Percentiles rank a stretch among this genome's conserved stretches.
phyloP scores from a whole-genome alignment of 2,797 vertebrate genomes.

The Notolabrus celidotus region DNA sequence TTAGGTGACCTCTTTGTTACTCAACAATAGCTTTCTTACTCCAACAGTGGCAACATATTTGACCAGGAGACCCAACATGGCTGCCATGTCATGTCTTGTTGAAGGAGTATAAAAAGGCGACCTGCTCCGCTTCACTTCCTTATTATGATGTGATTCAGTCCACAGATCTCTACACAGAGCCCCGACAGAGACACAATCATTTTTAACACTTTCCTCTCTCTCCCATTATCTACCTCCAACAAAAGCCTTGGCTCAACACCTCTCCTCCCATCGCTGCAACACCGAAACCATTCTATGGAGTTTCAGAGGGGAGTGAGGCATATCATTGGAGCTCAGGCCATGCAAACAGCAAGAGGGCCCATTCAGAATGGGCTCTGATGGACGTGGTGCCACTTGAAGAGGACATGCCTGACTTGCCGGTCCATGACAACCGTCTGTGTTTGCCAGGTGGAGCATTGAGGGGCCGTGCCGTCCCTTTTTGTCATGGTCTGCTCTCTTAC shows the following conservation, averaged over 20 bases:
- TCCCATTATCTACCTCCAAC: constrained; percentile 75
- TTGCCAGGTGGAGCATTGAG: constrained; percentile 91
- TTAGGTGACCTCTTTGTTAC: constrained; percentile 55
- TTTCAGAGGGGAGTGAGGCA: constrained; percentile 86
- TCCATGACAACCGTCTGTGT: constrained; percentile 93
- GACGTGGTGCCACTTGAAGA: constrained; percentile 89
- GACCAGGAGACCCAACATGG: constrained; percentile 77
- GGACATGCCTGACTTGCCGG: constrained; percentile 94
- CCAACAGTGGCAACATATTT: constrained; percentile 73
- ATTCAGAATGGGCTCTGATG: constrained; percentile 83
- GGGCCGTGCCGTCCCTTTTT: constrained; percentile 86
- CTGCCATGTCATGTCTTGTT: constrained; percentile 79
- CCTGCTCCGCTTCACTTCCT: constrained; percentile 81
- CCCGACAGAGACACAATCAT: constrained; percentile 88
- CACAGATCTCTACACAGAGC: constrained; percentile 80
- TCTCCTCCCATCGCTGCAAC: constrained; percentile 79
- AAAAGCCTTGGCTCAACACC: constrained; percentile 78
- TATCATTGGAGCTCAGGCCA: constrained; percentile 87
- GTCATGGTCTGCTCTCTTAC: constrained; percentile 83
- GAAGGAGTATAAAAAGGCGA: constrained; percentile 74
- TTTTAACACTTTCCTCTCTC: constrained; percentile 84
- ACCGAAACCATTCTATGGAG: constrained; percentile 86
- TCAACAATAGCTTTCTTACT: constrained; percentile 65
- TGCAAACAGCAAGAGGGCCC: constrained; percentile 84
- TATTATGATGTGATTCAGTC: constrained; percentile 88